Conservation (phyloP, 2,797 vertebrate genomes). For the Steatocranus sp. region DNA sequence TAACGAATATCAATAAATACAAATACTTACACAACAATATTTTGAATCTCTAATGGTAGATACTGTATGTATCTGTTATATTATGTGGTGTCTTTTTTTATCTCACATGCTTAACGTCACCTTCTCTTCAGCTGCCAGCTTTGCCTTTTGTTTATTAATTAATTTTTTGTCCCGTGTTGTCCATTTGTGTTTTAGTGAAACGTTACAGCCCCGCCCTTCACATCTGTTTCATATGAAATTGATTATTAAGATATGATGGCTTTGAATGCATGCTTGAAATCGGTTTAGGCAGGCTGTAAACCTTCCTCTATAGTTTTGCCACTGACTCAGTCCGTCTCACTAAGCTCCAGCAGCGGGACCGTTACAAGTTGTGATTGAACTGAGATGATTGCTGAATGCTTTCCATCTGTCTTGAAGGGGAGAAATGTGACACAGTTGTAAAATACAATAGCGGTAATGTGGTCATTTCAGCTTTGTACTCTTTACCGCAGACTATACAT, state of each 20-base stretch:
- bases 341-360: not conserved
- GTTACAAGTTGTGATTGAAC: not conserved
- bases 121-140: not conserved
- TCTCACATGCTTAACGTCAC: not conserved
- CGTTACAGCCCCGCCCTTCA: not conserved
- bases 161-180: not conserved
- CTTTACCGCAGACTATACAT: not conserved
- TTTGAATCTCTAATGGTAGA: not conserved
- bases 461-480: not conserved
- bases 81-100: not conserved
- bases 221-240: slow-evolving; percentile 23
- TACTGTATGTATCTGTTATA: not conserved
- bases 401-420: not conserved
- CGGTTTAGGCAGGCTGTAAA: not conserved
- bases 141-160: not conserved
- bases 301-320: not conserved
- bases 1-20: not conserved
- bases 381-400: not conserved
- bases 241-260: slow-evolving; percentile 1
- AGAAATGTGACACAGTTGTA: not conserved
- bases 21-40: not conserved
- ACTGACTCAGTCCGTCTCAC: not conserved
- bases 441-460: not conserved
- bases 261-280: not conserved
- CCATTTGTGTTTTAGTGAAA: not conserved